phyloP scores from a whole-genome alignment of 2,888 invertebrate species.

The Drosophila pegasa region DNA sequence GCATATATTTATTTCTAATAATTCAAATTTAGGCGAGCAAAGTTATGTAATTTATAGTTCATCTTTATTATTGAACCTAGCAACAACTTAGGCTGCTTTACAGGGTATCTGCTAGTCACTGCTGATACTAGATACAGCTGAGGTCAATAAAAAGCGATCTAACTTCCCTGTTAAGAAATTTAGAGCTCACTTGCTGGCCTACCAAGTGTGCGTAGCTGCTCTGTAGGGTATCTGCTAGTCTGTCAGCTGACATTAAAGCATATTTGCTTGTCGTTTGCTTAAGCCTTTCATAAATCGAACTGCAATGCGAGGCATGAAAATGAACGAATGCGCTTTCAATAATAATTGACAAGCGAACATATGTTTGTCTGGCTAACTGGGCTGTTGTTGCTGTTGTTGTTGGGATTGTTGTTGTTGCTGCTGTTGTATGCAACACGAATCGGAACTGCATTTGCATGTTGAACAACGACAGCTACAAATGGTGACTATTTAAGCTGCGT shows the following conservation, averaged over 20 bases:
- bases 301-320: slow-evolving; percentile 48
- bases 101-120: not conserved
- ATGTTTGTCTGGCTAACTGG: slow-evolving; percentile 32
- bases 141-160: not conserved
- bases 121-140: no score
- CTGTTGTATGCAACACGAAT: slow-evolving; percentile 23
- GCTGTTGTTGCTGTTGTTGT: not conserved
- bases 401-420: slow-evolving; percentile 8
- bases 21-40: no score
- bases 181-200: no score
- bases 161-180: not conserved
- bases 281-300: slow-evolving; percentile 42
- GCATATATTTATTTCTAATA: no score
- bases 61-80: no score
- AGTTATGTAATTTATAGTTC: no score
- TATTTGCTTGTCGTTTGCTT: not conserved
- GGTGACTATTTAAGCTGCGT: slow-evolving; percentile 54
- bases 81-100: no score
- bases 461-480: slow-evolving; percentile 53
- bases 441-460: slow-evolving; percentile 56
- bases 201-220: no score
- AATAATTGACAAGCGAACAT: slow-evolving; percentile 61
- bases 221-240: not conserved
- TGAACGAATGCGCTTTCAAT: slow-evolving; percentile 69
- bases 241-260: not conserved